A percentile compares a stretch with the other conserved stretches of the same genome.
These are phyloP conservation scores for Coleophora flavipennella DNA, from an alignment of 2,888 invertebrate genomes.

Conservation along the genomic window DNA sequence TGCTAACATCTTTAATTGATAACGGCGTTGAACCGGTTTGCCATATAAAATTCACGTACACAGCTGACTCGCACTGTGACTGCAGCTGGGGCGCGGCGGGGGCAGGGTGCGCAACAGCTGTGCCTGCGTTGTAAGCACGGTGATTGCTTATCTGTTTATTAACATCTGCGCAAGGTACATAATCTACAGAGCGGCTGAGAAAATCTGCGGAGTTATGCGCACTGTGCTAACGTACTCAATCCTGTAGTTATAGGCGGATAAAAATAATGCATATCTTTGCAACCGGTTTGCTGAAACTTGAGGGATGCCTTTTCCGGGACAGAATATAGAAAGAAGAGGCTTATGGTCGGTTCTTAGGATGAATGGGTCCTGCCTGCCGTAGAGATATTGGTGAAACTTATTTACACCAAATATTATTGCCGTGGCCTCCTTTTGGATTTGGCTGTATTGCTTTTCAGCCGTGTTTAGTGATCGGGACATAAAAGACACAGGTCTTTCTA, in stretches of 20 bases:
- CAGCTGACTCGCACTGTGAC: too few species aligned
- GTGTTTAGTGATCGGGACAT: conserved; percentile 9
- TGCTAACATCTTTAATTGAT: background rate
- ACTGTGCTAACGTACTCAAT: conserved; percentile 8
- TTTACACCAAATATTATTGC: conserved; percentile 12
- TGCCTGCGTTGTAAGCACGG: background rate
- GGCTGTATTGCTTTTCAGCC: conserved; percentile 12
- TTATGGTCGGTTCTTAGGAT: conserved; percentile 7
- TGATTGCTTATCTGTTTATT: background rate
- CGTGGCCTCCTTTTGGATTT: conserved; percentile 16
- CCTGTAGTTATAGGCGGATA: background rate
- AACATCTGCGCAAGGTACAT: background rate
- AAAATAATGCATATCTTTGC: conserved; percentile 5
- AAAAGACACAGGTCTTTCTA: background rate
- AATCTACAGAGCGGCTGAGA: background rate
- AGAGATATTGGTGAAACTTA: conserved; percentile 7
- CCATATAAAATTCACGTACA: background rate
- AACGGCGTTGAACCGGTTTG: background rate
- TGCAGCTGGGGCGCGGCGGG: too few species aligned
- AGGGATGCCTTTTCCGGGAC: conserved; percentile 11
- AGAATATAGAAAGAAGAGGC: conserved; percentile 4
- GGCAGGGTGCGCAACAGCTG: background rate
- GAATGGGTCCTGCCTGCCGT: conserved; percentile 10
- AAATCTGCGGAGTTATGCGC: conserved; percentile 5
- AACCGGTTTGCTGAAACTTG: conserved; percentile 15